Conservation (phyloP, 1,140 invertebrate genomes). For the Drosophila sucinea region DNA sequence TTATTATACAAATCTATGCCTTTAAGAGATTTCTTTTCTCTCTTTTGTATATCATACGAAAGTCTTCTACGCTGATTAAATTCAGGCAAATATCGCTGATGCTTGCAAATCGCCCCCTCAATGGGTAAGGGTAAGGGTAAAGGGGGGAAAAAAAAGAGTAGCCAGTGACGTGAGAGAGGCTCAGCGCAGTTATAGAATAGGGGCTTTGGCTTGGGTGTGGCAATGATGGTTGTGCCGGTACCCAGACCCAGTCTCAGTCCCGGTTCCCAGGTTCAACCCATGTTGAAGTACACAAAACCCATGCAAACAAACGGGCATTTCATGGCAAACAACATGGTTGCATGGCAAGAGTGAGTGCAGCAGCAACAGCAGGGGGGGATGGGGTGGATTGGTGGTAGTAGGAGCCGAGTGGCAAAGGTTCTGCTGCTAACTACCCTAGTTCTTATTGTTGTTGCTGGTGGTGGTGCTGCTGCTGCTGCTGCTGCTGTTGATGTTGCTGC, state of each 20-base stretch:
- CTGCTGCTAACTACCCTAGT: background rate
- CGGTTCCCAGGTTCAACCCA: constrained; percentile 51
- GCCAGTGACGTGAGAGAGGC: constrained; percentile 30
- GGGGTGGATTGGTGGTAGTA: background rate
- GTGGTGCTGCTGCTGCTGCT: background rate
- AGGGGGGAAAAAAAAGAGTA: constrained; percentile 18
- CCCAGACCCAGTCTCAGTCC: background rate
- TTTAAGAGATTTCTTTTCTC: no score
- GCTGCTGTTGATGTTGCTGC: background rate
- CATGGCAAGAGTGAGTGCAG: background rate
- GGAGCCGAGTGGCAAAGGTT: constrained; percentile 15
- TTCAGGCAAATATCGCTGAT: constrained; percentile 78
- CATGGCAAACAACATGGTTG: constrained; percentile 63
- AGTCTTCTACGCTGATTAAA: constrained; percentile 65
- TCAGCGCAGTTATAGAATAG: constrained; percentile 21
- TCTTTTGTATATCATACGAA: background rate
- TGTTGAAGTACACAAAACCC: constrained; percentile 80
- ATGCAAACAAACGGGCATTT: constrained; percentile 80
- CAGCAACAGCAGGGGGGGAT: no score
- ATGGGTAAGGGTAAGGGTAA: constrained; percentile 36
- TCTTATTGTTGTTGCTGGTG: background rate
- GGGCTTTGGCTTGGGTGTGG: constrained; percentile 15
- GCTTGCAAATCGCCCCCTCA: constrained; percentile 69
- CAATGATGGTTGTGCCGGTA: background rate
- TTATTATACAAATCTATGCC: no score